Evolutionary conservation across 1,140 invertebrate genomes (phyloP), one percentile per base, ranked within the genome.

Genomic region (Zaprionus ghesquierei): DNA sequence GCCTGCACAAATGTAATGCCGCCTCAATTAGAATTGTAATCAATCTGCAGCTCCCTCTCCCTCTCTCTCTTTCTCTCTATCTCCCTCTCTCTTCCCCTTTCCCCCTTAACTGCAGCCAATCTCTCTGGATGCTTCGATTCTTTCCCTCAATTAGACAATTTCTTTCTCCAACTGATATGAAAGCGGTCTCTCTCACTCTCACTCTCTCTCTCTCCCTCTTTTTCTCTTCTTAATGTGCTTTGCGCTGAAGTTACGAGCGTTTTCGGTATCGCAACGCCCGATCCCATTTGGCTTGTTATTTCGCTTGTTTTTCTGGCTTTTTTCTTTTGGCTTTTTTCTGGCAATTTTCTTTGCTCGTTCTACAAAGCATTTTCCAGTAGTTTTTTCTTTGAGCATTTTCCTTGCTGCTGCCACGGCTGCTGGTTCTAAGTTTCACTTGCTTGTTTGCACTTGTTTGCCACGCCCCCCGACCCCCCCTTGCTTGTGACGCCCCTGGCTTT

Each of bases 361-460:
- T 15, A 41, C 35, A 41, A 41, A 49, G 27, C 60, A 62, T 27
- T 23, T 62, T 51, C 31, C 22, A 41, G n/a, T 46, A 46, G 41
- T 46, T 46, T 49, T n/a, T 44, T 27, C 41, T 22, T 60, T 60
- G 25, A 33, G 27, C 49, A 62, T 38, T 23, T 62, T 51, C 59
- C 20, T 20, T 50, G 13, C n/a, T n/a, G n/a, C n/a, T n/a, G n/a
- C n/a, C n/a, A n/a, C n/a, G n/a, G 0, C 5, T 23, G 49, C 23
- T 62, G 13, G 22, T 15, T 51, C 15, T 22, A 13, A 49, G 13
- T 22, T 58, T 58, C 33, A 15, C 6, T 38, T 38, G 23, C 22
- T 49, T 35, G 50, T 46, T 62, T 29, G 18, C 27, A 10, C 3
- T 1, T 12, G 20, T 35, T 22, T 3, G 12, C 22, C n/a, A 5